Conservation (phyloP, 2,888 invertebrate species). For the Melanostoma scalare region DNA sequence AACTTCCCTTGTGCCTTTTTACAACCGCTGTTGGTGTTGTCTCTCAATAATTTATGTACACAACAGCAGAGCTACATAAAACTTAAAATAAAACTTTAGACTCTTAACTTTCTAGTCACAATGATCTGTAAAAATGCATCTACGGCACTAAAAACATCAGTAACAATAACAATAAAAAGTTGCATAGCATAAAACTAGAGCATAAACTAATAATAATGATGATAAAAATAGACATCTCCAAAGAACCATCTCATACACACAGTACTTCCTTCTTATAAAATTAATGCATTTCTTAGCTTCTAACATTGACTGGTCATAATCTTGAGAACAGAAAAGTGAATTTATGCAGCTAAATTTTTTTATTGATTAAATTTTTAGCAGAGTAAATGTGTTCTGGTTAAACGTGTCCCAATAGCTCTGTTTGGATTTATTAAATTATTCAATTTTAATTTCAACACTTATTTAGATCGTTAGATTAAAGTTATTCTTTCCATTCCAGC, state of each 20-base stretch:
- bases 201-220: constrained; percentile 24
- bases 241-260: constrained; percentile 40
- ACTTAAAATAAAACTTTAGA: constrained; percentile 1
- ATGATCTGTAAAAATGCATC: not conserved
- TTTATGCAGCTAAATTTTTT: constrained; percentile 3
- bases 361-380: not conserved
- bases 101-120: constrained; percentile 35
- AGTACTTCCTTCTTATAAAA: constrained; percentile 46
- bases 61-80: constrained; percentile 5
- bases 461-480: too few species aligned
- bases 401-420: not conserved
- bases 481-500: too few species aligned
- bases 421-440: too few species aligned
- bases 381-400: not conserved
- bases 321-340: not conserved
- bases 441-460: too few species aligned
- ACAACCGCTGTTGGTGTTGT: constrained; percentile 75
- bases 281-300: constrained; percentile 21
- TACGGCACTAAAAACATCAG: constrained; percentile 35
- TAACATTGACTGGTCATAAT: constrained; percentile 2
- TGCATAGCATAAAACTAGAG: constrained; percentile 39
- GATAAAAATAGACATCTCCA: not conserved
- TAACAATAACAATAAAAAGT: constrained; percentile 7
- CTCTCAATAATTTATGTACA: constrained; percentile 70
- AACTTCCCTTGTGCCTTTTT: constrained; percentile 77